Evolutionary conservation across 2,113 vertebrate genomes (phyloP).

Genomic region (Gymnarchus niloticus): DNA sequence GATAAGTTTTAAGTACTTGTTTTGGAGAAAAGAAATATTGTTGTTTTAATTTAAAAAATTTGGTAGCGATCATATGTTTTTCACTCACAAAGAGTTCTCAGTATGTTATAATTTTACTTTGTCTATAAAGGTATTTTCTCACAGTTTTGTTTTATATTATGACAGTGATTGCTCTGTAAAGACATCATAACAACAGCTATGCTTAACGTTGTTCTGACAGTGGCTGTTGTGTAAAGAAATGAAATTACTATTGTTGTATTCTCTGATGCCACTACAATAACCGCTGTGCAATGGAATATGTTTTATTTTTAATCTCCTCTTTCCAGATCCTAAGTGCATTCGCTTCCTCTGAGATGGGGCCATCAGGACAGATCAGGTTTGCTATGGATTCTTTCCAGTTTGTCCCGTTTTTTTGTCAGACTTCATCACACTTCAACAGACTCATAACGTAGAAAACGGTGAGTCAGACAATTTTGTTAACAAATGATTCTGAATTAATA

Average conservation of each 20-base stretch:
- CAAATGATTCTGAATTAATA: neutral
- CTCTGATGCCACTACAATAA: neutral
- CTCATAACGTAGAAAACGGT: neutral
- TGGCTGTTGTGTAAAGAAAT: slow-evolving; percentile 7
- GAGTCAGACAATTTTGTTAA: neutral
- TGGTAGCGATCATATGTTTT: neutral
- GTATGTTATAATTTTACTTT: neutral
- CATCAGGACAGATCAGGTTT: neutral
- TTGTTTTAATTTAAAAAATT: neutral
- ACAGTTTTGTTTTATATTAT: neutral
- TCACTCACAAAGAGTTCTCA: too few relatives aligned
- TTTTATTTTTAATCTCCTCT: neutral
- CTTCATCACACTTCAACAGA: neutral
- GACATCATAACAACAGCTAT: too few relatives aligned
- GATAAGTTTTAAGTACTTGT: neutral
- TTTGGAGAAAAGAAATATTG: neutral
- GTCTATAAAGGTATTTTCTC: neutral
- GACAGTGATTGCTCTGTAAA: too few relatives aligned
- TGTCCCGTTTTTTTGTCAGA: neutral
- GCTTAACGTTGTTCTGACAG: neutral
- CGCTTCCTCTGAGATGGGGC: neutral
- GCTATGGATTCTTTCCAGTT: neutral
- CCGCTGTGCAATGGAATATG: neutral
- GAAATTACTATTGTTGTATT: neutral
- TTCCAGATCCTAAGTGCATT: neutral